These are phyloP conservation scores for Pseudomugil gertrudae DNA, from an alignment of 2,797 vertebrate species.

Conservation along the genomic window DNA sequence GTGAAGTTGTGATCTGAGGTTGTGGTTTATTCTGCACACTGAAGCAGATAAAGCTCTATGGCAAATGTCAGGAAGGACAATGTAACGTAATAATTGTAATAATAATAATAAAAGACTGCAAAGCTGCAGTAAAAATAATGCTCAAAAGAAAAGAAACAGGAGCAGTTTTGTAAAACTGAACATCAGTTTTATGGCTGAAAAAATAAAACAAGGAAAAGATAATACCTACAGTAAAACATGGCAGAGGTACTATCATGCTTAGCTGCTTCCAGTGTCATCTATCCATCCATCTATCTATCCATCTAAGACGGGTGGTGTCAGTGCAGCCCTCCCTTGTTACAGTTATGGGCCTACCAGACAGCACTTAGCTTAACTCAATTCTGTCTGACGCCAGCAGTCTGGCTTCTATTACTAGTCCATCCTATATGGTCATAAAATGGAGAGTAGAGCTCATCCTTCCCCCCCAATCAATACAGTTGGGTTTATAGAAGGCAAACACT, in stretches of 20 bases:
- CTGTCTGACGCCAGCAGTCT: constrained; percentile 72
- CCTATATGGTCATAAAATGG: constrained; percentile 56
- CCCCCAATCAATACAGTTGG: constrained; percentile 35
- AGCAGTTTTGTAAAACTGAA: neutral
- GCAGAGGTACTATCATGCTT: neutral
- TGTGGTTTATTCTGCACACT: neutral
- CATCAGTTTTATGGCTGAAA: neutral
- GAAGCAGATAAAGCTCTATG: neutral
- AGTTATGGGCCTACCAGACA: constrained; percentile 60
- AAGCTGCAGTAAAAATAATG: neutral
- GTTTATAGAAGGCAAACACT: constrained; percentile 31
- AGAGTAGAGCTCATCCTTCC: constrained; percentile 31
- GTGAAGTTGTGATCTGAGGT: neutral
- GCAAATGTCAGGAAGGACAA: neutral
- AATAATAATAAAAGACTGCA: no score
- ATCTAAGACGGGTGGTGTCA: constrained; percentile 45
- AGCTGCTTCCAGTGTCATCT: neutral
- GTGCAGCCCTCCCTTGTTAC: constrained; percentile 31
- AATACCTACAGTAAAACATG: neutral
- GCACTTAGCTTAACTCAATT: constrained; percentile 74
- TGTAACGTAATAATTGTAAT: no score
- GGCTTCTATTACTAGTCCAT: constrained; percentile 61
- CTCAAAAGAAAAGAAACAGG: no score
- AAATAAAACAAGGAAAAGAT: neutral
- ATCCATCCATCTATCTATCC: constrained; percentile 31